phyloP scores from a whole-genome alignment of 2,797 vertebrate genomes.

The Taenioides sp. region DNA sequence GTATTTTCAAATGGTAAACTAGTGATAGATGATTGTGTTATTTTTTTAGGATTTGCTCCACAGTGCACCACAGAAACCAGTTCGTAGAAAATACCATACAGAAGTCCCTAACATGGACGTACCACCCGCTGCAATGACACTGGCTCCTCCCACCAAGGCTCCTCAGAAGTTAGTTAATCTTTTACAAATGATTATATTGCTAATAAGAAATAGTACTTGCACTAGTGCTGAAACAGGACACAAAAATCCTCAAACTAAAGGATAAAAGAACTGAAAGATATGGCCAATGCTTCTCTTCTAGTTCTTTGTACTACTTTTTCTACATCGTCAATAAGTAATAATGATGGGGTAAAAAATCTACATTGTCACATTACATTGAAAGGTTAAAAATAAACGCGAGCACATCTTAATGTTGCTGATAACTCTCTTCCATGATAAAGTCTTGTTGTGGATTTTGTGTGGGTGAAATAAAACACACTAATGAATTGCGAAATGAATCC shows the following conservation, averaged over 20 bases:
- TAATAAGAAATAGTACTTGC: background rate
- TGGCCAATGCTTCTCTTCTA: background rate
- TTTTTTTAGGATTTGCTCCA: constrained; percentile 23
- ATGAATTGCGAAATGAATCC: background rate
- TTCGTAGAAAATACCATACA: constrained; percentile 86
- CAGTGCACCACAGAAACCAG: constrained; percentile 86
- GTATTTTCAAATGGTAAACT: background rate
- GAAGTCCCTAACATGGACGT: constrained; percentile 80
- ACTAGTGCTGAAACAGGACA: background rate
- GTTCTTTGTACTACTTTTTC: background rate
- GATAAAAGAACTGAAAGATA: background rate
- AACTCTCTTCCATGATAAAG: background rate
- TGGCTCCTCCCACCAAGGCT: constrained; percentile 73
- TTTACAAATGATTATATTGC: background rate
- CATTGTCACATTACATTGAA: background rate
- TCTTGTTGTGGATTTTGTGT: background rate
- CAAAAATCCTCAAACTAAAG: background rate
- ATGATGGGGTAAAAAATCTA: background rate
- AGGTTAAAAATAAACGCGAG: background rate
- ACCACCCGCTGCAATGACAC: constrained; percentile 54
- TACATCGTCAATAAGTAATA: background rate
- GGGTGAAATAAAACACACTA: background rate
- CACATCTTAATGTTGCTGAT: background rate
- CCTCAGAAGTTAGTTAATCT: constrained; percentile 83
- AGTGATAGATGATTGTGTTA: background rate